A percentile compares a stretch with the other conserved stretches of the same genome.
phyloP scores from a whole-genome alignment of 92 coral and sea anemone species.

The Anthopleura xanthogrammica region DNA sequence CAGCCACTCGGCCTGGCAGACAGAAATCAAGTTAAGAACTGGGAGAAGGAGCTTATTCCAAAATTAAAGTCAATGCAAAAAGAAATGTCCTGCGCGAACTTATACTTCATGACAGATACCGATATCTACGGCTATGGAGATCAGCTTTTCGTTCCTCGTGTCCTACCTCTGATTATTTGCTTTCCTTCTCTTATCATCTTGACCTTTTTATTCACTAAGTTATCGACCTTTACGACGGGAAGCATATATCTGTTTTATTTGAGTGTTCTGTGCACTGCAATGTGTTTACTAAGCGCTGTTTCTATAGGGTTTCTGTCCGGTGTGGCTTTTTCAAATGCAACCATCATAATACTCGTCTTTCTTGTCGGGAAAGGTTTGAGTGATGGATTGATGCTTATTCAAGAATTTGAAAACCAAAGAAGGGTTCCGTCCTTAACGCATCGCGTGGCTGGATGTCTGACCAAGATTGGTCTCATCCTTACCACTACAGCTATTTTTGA shows the following conservation, averaged over 20 bases:
- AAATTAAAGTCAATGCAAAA: slow-evolving; percentile 31
- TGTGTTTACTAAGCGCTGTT: slow-evolving; percentile 24
- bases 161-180: slow-evolving; percentile 13
- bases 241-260: slow-evolving; percentile 11
- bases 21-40: slow-evolving; percentile 1
- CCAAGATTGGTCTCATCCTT: slow-evolving; percentile 46
- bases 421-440: slow-evolving; percentile 36
- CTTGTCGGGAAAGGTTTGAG: slow-evolving; percentile 41
- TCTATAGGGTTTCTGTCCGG: slow-evolving; percentile 32
- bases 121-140: neutral
- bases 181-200: neutral
- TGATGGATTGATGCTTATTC: slow-evolving; percentile 38
- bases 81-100: slow-evolving; percentile 37
- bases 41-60: slow-evolving; percentile 50
- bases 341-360: slow-evolving; percentile 33
- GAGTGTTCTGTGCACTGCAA: slow-evolving; percentile 20
- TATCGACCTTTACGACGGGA: slow-evolving; percentile 28
- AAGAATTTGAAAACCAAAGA: slow-evolving; percentile 44
- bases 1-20: slow-evolving; percentile 36
- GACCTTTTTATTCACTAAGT: neutral
- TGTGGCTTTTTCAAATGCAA: slow-evolving; percentile 38
- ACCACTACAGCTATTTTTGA: slow-evolving; percentile 43
- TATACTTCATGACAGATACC: slow-evolving; percentile 31
- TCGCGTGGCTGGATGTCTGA: slow-evolving; percentile 45
- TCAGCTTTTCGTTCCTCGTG: slow-evolving; percentile 30